phyloP scores from a whole-genome alignment of 2,888 invertebrate genomes.

The Tachina fera region DNA sequence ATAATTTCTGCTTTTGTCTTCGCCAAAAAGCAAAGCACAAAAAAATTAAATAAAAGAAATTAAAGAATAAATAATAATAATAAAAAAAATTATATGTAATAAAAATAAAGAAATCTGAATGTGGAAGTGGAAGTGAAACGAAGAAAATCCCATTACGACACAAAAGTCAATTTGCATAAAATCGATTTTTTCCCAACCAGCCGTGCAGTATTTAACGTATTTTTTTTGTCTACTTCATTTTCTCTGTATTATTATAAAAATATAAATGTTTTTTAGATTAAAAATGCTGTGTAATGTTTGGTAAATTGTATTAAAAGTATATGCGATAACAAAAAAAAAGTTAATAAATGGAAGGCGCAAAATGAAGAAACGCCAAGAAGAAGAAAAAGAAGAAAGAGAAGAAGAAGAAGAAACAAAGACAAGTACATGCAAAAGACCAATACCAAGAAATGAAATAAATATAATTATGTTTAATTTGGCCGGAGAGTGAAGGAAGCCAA shows the following conservation, averaged over 20 bases:
- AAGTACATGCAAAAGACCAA: conserved; percentile 27
- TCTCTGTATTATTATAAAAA: conserved; percentile 69
- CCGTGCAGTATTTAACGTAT: conserved; percentile 55
- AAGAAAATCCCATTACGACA: conserved; percentile 73
- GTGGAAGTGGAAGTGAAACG: conserved; percentile 57
- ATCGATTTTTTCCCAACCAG: conserved; percentile 78
- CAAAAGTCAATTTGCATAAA: conserved; percentile 82
- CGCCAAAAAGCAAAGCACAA: conserved; percentile 55
- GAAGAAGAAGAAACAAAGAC: conserved; percentile 14
- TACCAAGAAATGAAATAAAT: conserved; percentile 63
- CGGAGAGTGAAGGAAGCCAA: conserved; percentile 48
- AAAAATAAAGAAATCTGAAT: conserved; percentile 58
- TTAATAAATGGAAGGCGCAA: conserved; percentile 50
- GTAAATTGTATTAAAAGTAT: conserved; percentile 71
- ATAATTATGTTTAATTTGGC: conserved; percentile 69
- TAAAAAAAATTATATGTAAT: conserved; percentile 27
- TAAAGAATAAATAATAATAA: conserved; percentile 70
- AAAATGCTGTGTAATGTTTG: conserved; percentile 72
- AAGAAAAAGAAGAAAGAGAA: neutral
- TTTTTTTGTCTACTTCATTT: neutral
- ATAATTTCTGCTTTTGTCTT: conserved; percentile 68
- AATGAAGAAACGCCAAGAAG: conserved; percentile 20
- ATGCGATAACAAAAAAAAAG: conserved; percentile 40
- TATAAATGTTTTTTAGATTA: conserved; percentile 71
- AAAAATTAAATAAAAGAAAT: conserved; percentile 41